Base-by-base conservation (phyloP, 2,888 invertebrate species). In the Pseudoips prasinana region DNA sequence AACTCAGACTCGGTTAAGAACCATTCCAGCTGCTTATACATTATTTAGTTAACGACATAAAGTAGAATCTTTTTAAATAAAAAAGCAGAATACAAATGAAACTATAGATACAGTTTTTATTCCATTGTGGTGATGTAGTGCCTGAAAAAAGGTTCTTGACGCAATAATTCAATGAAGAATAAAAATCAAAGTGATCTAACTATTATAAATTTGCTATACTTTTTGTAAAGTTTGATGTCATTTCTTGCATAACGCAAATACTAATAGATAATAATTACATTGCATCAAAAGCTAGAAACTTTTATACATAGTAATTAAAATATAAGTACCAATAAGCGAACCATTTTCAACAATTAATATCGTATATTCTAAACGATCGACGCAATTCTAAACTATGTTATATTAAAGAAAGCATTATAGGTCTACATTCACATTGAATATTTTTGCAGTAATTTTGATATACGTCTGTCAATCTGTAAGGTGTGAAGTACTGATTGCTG, bases 371-470 rank as follows among this genome's bases (percentile, higher is more conserved):
- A 54, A 59, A 61, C 28, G 43, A 45, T 41, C 29, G 33, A 57
- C 41, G 41, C 46, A 48, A 65, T 65, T 64, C 53, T 58, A 58
- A 64, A 59, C 26, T 45, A 53, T 48, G 50, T 49, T 45, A 53
- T 48, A 49, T 49, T 39, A 49, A 47, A 39, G 49, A 47, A 38
- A 46, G 36, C 46, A 33, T 45, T 39, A 51, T 52, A 53, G 42
- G 48, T 39, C 39, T 59, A 56, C 51, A 47, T 44, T 52, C 44
- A 60, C 53, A 59, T 53, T 59, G 38, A 56, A 64, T 64, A 62
- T 59, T 63, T 63, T 63, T 58, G 59, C 60, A 64, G 56, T 58
- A 45, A 54, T 63, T 63, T 58, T 55, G 36, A 47, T 48, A 45
- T 33, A 40, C 46, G 56, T 43, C 49, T 39, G 45, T n/a, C 14